Base-by-base conservation (phyloP, 2,797 vertebrate genomes). In the Tolypeutes matacus region DNA sequence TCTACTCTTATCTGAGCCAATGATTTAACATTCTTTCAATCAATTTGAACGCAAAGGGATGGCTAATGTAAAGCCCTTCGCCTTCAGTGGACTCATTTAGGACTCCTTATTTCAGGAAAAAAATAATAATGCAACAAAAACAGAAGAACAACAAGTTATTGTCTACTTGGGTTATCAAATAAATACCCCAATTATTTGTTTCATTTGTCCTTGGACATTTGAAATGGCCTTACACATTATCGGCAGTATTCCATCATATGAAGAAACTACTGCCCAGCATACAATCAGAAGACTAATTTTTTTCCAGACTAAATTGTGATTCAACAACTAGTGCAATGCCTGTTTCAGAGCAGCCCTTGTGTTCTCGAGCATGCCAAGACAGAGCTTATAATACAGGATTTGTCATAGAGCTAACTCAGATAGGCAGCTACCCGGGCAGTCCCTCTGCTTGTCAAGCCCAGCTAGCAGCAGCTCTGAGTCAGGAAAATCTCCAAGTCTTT, bases 51-150 rank as follows among this genome's bases (percentile, higher is more conserved):
- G 46, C 49, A 62, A 31, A 82, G n/a, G 7, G 23, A 73, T 84
- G 29, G 73, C 6, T 58, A 76, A 65, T 21, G 39, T 17, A 36
- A 94, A 88, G 58, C 60, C 10, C 11, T 49, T 7, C 3, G 51
- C 34, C 69, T 86, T 89, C 5, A 60, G 77, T 77, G 17, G 56
- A 69, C 21, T 94, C 42, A 12, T 23, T 91, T 51, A 58, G 7
- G 73, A 18, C 60, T 78, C 23, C 65, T 95, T 96, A 88, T 77
- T 65, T 84, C 75, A 90, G n/a, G 51, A 87, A 31, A 82, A 92
- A 95, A 86, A 67, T 12, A 95, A 31, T 58, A 91, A 65, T 25
- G 29, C 39, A 85, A 21, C 20, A 56, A 27, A 49, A 84, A 56
- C 8, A 36, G 56, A 91, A 83, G 39, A 67, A 31, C 89, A 49